A percentile compares a stretch with the other conserved stretches of the same genome.
Evolutionary conservation across 2,888 invertebrate genomes (phyloP).

Genomic region (Nymphalis polychloros): DNA sequence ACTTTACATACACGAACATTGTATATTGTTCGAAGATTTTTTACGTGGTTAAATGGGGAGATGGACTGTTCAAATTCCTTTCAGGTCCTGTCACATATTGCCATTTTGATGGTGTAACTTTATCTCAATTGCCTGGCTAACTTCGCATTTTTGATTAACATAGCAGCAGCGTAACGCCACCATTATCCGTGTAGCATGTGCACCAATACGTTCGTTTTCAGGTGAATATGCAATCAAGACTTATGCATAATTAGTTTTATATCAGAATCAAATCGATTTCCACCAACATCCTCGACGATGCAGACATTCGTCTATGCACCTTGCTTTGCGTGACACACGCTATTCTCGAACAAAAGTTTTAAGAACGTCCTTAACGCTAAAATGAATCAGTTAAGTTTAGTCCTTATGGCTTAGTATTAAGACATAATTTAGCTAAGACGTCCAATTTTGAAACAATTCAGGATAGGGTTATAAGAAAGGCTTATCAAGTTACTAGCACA

Average conservation of each 20-base stretch:
- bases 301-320: constrained; percentile 68
- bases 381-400: constrained; percentile 15
- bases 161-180: not conserved
- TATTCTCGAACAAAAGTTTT: constrained; percentile 42
- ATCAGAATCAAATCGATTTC: constrained; percentile 62
- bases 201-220: not conserved
- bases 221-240: constrained; percentile 6
- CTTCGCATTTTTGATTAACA: too few species aligned
- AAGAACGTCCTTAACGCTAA: constrained; percentile 39
- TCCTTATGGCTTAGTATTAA: not conserved
- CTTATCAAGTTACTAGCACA: constrained; percentile 68
- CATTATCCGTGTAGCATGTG: too few species aligned
- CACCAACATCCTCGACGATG: constrained; percentile 60
- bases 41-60: too few species aligned
- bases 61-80: too few species aligned
- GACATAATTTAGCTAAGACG: constrained; percentile 29
- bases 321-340: constrained; percentile 71
- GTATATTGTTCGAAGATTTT: too few species aligned
- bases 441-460: constrained; percentile 21
- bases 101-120: not conserved
- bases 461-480: constrained; percentile 38
- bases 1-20: too few species aligned
- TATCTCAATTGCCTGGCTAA: not conserved
- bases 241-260: constrained; percentile 60
- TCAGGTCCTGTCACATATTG: too few species aligned